These are phyloP conservation scores for Brienomyrus longianalis DNA, from an alignment of 2,113 vertebrate genomes.

Conservation along the genomic window DNA sequence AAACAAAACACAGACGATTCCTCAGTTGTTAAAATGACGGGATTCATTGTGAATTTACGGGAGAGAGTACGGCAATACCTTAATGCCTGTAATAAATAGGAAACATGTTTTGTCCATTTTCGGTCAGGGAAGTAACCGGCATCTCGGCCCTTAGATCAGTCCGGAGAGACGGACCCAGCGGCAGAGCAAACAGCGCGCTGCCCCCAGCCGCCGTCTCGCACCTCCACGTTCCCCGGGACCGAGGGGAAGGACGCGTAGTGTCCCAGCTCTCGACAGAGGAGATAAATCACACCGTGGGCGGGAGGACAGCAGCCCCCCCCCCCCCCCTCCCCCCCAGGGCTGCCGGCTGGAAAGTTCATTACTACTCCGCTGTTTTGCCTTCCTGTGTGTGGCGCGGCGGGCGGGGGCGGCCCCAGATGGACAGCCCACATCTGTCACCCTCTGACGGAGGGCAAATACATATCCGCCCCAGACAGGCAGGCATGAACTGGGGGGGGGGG, in stretches of 20 bases:
- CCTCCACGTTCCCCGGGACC: constrained; percentile 69
- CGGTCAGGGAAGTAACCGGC: neutral
- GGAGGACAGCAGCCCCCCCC: constrained; percentile 74
- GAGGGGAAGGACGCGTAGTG: constrained; percentile 86
- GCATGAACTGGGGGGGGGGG: constrained; percentile 43
- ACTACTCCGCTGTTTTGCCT: constrained; percentile 90
- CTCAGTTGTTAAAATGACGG: neutral
- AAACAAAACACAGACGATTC: neutral
- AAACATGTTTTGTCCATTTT: neutral
- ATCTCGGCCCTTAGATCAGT: neutral
- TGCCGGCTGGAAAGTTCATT: constrained; percentile 98
- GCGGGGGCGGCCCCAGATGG: constrained; percentile 72
- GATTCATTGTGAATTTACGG: neutral
- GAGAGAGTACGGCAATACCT: neutral
- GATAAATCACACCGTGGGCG: constrained; percentile 96
- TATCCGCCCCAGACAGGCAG: constrained; percentile 66
- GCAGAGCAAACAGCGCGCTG: neutral
- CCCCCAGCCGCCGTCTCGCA: constrained; percentile 34
- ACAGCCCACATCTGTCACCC: constrained; percentile 90
- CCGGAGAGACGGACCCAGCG: neutral
- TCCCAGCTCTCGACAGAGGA: constrained; percentile 95
- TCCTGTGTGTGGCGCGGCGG: constrained; percentile 90
- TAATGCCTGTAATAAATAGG: neutral
- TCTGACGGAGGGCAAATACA: constrained; percentile 68
- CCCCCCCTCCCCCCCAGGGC: constrained; percentile 70